Evolutionary conservation across 2,888 invertebrate genomes (phyloP).

Genomic region (Xestobium rufovillosum): DNA sequence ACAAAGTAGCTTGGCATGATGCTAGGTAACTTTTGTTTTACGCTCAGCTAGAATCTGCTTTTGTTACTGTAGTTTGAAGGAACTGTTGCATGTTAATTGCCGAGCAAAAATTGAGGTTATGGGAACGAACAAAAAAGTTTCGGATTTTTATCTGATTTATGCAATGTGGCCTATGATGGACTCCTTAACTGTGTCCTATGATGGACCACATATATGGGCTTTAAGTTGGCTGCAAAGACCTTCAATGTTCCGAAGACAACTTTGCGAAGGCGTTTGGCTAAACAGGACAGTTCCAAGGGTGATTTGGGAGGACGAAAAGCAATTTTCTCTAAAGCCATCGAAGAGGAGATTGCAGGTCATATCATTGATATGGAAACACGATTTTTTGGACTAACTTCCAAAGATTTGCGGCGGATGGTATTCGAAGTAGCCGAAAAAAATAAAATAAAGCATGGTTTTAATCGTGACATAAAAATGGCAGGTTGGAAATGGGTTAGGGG

Average conservation of each 20-base stretch:
- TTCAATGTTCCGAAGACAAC: slow-evolving; percentile 7
- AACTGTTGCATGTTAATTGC: slow-evolving; percentile 5
- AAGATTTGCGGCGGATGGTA: no score
- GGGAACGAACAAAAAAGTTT: not conserved
- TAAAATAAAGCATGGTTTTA: slow-evolving; percentile 5
- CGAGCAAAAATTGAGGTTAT: not conserved
- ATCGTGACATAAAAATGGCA: slow-evolving; percentile 7
- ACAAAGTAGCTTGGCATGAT: slow-evolving; percentile 13
- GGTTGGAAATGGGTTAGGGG: slow-evolving; percentile 13
- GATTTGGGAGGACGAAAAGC: slow-evolving; percentile 4
- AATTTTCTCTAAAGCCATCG: not conserved
- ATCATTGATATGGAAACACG: slow-evolving; percentile 9
- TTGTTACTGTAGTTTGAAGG: slow-evolving; percentile 7
- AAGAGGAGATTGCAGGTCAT: slow-evolving; percentile 4
- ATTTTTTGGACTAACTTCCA: no score
- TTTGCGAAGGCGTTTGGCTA: slow-evolving; percentile 4
- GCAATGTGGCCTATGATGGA: slow-evolving; percentile 2
- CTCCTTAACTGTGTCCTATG: not conserved
- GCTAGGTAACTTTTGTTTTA: slow-evolving; percentile 13
- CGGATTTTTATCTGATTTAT: not conserved
- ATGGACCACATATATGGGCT: slow-evolving; percentile 5
- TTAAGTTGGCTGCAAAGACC: slow-evolving; percentile 4
- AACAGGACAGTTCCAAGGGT: slow-evolving; percentile 5
- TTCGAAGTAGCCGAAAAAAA: slow-evolving; percentile 7
- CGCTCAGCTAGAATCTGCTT: slow-evolving; percentile 12